Conservation (phyloP, 1,140 invertebrate species). For the Galleria mellonella region DNA sequence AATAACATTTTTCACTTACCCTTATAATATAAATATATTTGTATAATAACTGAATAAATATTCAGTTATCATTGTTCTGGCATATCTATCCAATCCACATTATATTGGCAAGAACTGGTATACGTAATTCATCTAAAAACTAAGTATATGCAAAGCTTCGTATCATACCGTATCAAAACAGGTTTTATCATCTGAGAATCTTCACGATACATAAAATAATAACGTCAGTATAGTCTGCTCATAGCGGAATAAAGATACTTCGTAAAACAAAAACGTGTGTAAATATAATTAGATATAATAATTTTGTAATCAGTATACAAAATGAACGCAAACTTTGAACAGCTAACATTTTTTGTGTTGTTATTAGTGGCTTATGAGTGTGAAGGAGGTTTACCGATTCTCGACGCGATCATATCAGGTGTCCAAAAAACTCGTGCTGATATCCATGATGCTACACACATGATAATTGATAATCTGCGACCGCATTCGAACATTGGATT, state of each 20-base stretch:
- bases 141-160: too few relatives aligned
- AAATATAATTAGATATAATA: not conserved
- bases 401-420: slow-evolving; percentile 11
- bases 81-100: too few relatives aligned
- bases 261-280: not conserved
- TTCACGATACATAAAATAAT: not conserved
- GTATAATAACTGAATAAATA: too few relatives aligned
- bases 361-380: slow-evolving; percentile 9
- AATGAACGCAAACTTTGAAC: not conserved
- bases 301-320: not conserved
- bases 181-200: slow-evolving; percentile 7
- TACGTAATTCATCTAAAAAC: too few relatives aligned
- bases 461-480: too few relatives aligned
- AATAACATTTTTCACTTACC: too few relatives aligned
- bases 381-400: slow-evolving; percentile 5
- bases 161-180: slow-evolving; percentile 9
- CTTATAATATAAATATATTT: too few relatives aligned
- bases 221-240: not conserved
- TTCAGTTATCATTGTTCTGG: too few relatives aligned
- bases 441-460: slow-evolving; percentile 5
- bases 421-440: slow-evolving; percentile 14
- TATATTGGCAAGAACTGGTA: too few relatives aligned
- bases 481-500: too few relatives aligned
- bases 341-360: slow-evolving; percentile 8
- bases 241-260: too few relatives aligned